Percentiles rank a stretch among this genome's conserved stretches.
phyloP scores from a whole-genome alignment of 2,797 vertebrate species.

The Anabas testudineus region DNA sequence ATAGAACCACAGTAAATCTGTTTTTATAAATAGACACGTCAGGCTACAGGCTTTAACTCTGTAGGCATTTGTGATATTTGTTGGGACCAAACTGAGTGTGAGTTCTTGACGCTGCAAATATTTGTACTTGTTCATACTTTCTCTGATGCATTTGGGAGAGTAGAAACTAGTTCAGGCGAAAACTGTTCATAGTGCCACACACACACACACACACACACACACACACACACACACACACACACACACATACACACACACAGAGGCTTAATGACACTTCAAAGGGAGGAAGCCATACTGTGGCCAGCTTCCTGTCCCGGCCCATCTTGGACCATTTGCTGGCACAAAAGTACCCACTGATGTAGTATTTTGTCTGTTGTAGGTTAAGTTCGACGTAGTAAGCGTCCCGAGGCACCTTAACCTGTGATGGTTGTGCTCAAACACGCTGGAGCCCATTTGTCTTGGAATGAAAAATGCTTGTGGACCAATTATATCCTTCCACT shows the following conservation, averaged over 20 bases:
- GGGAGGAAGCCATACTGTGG: conserved; percentile 61
- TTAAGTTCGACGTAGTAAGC: conserved; percentile 38
- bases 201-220: neutral
- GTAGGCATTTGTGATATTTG: neutral
- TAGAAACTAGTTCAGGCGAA: neutral
- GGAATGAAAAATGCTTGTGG: neutral
- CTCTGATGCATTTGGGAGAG: neutral
- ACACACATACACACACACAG: conserved; percentile 11
- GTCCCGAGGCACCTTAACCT: conserved; percentile 20
- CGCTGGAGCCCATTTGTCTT: conserved; percentile 31
- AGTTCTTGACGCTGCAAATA: neutral
- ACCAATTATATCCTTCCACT: neutral
- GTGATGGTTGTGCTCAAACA: conserved; percentile 17
- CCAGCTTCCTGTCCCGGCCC: conserved; percentile 65
- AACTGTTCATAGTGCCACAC: neutral
- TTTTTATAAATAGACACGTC: neutral
- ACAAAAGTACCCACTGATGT: conserved; percentile 46
- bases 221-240: neutral
- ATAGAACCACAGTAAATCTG: neutral
- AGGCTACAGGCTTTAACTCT: neutral
- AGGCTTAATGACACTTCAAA: conserved; percentile 72
- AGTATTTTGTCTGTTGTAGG: conserved; percentile 38
- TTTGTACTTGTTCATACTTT: neutral
- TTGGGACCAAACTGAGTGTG: neutral
- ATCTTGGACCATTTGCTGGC: conserved; percentile 76